A percentile compares a stretch with the other conserved stretches of the same genome.
phyloP scores from a whole-genome alignment of 2,888 invertebrate genomes.

The Apoda limacodes region DNA sequence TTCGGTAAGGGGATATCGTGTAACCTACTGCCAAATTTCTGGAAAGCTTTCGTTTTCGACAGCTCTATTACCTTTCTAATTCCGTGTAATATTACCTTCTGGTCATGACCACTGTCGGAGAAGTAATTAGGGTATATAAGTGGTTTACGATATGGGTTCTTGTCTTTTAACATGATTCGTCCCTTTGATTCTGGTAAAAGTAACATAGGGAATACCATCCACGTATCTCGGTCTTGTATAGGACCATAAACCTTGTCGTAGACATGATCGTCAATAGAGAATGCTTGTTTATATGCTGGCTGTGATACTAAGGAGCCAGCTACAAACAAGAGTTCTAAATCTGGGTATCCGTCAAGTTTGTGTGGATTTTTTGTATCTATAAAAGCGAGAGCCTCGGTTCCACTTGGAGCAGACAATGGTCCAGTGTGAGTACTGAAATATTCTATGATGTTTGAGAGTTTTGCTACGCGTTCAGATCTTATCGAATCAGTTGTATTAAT shows the following conservation, averaged over 20 bases:
- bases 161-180: slow-evolving; percentile 67
- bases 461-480: slow-evolving; percentile 64
- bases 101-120: slow-evolving; percentile 65
- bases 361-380: slow-evolving; percentile 59
- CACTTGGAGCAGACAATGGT: slow-evolving; percentile 42
- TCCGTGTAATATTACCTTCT: slow-evolving; percentile 53
- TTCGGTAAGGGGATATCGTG: slow-evolving; percentile 67
- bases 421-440: slow-evolving; percentile 56
- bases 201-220: slow-evolving; percentile 71
- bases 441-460: slow-evolving; percentile 58
- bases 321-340: slow-evolving; percentile 69
- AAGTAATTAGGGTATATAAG: slow-evolving; percentile 76
- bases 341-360: slow-evolving; percentile 61
- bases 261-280: slow-evolving; percentile 44
- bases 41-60: slow-evolving; percentile 63
- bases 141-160: slow-evolving; percentile 75
- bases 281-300: slow-evolving; percentile 36
- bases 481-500: slow-evolving; percentile 76
- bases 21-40: slow-evolving; percentile 57
- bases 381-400: slow-evolving; percentile 63
- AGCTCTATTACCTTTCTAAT: slow-evolving; percentile 50
- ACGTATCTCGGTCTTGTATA: slow-evolving; percentile 54
- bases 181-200: slow-evolving; percentile 75
- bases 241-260: slow-evolving; percentile 48
- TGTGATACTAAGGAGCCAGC: slow-evolving; percentile 60